Percentiles rank a stretch among this genome's conserved stretches.
phyloP scores from a whole-genome alignment of 37 sponge, comb jelly and placozoan species.

The Diacarnus erythraeanus region DNA sequence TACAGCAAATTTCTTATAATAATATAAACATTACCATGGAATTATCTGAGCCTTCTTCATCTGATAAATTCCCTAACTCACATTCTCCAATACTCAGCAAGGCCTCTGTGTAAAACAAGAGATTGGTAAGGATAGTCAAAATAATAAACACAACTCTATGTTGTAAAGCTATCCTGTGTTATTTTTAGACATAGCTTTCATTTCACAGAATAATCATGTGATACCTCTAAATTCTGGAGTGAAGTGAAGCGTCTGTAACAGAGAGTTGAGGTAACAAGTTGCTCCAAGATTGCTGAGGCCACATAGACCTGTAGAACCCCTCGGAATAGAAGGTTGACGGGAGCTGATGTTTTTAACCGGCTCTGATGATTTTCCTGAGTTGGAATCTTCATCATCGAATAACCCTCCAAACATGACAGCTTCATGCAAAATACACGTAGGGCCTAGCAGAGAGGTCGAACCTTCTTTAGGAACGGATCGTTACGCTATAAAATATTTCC shows the following conservation, averaged over 20 bases:
- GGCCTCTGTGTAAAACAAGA: constrained; percentile 41
- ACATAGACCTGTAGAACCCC: constrained; percentile 62
- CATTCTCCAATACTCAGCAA: constrained; percentile 50
- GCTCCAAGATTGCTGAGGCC: constrained; percentile 90
- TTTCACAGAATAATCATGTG: neutral
- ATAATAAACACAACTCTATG: neutral
- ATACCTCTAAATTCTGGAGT: constrained; percentile 90
- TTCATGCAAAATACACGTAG: too few relatives aligned
- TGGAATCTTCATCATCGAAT: constrained; percentile 56
- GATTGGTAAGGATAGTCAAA: neutral
- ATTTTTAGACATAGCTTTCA: neutral
- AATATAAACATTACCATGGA: constrained; percentile 13
- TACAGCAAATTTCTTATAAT: too few relatives aligned
- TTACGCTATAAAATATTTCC: too few relatives aligned
- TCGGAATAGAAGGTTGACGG: constrained; percentile 37
- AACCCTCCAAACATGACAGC: constrained; percentile 67
- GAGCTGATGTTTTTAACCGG: neutral
- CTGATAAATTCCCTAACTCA: constrained; percentile 48
- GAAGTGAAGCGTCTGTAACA: constrained; percentile 85
- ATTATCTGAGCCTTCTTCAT: constrained; percentile 19
- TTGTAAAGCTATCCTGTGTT: too few relatives aligned
- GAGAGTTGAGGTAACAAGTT: constrained; percentile 92
- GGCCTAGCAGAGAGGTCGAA: too few relatives aligned
- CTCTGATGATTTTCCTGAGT: neutral
- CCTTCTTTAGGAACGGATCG: too few relatives aligned